Conservation (phyloP, 2,797 vertebrate genomes). For the Allochrocebus solatus region DNA sequence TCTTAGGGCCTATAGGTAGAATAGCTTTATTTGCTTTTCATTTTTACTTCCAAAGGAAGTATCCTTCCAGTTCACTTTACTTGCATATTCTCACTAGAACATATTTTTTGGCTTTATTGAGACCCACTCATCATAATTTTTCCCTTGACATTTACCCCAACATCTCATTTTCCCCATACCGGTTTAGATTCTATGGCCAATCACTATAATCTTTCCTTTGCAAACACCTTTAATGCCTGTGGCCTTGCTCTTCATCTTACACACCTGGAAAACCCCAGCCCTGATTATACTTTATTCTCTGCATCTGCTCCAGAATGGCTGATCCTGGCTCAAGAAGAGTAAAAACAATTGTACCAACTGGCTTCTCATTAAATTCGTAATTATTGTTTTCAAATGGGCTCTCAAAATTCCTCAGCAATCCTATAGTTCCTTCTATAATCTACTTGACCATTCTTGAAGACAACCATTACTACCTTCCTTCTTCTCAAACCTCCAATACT, state of each 20-base stretch:
- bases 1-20: neutral
- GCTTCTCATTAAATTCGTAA: neutral
- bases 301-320: neutral
- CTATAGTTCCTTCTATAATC: neutral
- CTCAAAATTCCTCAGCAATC: neutral
- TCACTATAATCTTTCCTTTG: neutral
- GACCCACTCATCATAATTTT: neutral
- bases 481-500: neutral
- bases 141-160: neutral
- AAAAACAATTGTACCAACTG: neutral
- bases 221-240: neutral
- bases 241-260: neutral
- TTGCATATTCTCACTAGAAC: neutral
- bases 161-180: neutral
- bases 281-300: neutral
- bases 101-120: neutral
- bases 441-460: neutral
- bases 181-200: neutral
- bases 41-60: neutral
- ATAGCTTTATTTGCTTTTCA: neutral
- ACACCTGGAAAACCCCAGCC: neutral
- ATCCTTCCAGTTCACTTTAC: neutral
- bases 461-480: neutral
- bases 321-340: neutral
- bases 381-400: neutral